Evolutionary conservation across 30 jellyfish, hydroid and myxozoan species (phyloP).

Genomic region (Aurelia aurita): DNA sequence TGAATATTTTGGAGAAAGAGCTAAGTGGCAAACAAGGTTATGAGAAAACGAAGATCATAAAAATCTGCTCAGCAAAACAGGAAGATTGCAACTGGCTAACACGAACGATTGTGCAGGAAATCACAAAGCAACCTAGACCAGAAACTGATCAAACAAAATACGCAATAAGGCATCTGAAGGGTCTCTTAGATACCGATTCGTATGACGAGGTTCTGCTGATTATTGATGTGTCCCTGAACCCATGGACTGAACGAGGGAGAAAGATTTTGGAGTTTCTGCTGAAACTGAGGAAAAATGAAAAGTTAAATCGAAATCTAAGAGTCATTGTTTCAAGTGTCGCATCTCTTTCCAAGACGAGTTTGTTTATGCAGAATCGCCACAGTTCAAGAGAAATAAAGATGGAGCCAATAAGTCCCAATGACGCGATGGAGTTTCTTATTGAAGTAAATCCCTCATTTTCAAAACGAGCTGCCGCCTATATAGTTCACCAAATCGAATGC

Average conservation of each 20-base stretch:
- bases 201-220: conserved; percentile 30
- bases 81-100: conserved; percentile 18
- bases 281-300: not conserved
- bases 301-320: not conserved
- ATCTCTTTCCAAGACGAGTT: conserved; percentile 32
- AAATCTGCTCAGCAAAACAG: conserved; percentile 1
- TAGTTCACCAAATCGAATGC: conserved; percentile 45
- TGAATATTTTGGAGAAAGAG: conserved; percentile 27
- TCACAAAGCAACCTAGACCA: conserved; percentile 2
- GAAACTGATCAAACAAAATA: conserved; percentile 2
- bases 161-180: conserved; percentile 11
- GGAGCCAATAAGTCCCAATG: conserved; percentile 4
- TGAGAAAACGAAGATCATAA: conserved; percentile 15
- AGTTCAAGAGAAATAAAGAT: conserved; percentile 15
- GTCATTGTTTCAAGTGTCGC: conserved; percentile 9
- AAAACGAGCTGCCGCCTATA: conserved; percentile 22
- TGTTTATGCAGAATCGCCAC: conserved; percentile 14
- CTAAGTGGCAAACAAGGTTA: not conserved
- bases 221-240: conserved; percentile 32
- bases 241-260: conserved; percentile 23
- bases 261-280: not conserved
- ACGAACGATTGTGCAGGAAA: conserved; percentile 19
- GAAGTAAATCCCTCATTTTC: conserved; percentile 24
- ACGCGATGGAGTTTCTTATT: conserved; percentile 26
- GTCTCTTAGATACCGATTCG: conserved; percentile 4